Percentiles rank a stretch among this genome's conserved stretches.
These are phyloP conservation scores for Tigriopus japonicus DNA, from an alignment of 1,140 invertebrate genomes.

Conservation along the genomic window DNA sequence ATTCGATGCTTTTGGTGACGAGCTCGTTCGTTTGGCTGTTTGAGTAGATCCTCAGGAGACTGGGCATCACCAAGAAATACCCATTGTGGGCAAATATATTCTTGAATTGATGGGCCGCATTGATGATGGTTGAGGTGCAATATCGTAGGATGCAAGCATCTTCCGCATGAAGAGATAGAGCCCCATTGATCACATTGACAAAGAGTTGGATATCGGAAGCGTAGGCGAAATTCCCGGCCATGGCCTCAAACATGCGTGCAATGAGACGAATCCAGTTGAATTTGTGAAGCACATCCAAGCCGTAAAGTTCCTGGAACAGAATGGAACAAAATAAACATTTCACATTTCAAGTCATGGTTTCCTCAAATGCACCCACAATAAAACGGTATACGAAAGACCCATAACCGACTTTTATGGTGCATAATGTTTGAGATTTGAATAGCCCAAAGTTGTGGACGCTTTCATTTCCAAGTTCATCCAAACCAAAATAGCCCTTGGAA, in stretches of 20 bases:
- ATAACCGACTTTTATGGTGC: too few relatives aligned
- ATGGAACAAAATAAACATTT: background rate
- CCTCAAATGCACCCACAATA: background rate
- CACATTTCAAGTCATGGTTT: background rate
- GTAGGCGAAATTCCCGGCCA: constrained; percentile 94
- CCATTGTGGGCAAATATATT: constrained; percentile 97
- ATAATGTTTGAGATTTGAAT: too few relatives aligned
- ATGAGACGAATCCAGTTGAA: constrained; percentile 96
- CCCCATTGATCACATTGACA: constrained; percentile 85
- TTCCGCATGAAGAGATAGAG: constrained; percentile 88
- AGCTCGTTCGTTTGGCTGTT: constrained; percentile 93
- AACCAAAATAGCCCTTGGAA: background rate
- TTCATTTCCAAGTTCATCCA: too few relatives aligned
- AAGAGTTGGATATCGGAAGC: constrained; percentile 93
- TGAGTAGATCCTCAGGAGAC: constrained; percentile 83
- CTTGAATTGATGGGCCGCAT: constrained; percentile 93
- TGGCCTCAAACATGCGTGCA: constrained; percentile 91
- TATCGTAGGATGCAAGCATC: constrained; percentile 85
- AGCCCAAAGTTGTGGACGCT: too few relatives aligned
- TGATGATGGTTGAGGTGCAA: constrained; percentile 90
- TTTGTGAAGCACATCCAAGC: constrained; percentile 89
- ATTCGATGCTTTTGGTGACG: constrained; percentile 86
- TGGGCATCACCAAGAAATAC: constrained; percentile 78
- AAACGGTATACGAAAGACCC: too few relatives aligned
- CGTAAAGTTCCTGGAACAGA: constrained; percentile 53